These are phyloP conservation scores for Chloebia gouldiae DNA, from an alignment of 2,113 vertebrate genomes.

Conservation along the genomic window DNA sequence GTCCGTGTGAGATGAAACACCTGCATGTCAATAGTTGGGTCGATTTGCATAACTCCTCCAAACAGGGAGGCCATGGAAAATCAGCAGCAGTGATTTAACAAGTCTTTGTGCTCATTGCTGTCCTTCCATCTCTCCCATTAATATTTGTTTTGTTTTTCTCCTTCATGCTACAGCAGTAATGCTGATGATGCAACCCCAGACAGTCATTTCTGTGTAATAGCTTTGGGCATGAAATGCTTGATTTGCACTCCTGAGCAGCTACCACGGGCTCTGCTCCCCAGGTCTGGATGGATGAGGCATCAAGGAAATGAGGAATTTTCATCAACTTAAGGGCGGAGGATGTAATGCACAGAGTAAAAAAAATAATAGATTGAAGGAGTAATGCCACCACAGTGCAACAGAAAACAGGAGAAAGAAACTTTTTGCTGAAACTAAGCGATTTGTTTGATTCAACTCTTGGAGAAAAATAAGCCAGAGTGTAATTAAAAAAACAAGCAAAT, in stretches of 20 bases:
- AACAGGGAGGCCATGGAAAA: background rate
- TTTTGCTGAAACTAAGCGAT: background rate
- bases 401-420: background rate
- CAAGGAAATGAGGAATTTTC: background rate
- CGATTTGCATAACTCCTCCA: background rate
- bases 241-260: constrained; percentile 32
- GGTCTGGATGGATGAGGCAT: background rate
- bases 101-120: background rate
- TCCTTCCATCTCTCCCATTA: constrained; percentile 43
- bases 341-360: background rate
- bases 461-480: background rate
- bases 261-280: background rate
- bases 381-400: background rate
- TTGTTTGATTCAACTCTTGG: background rate
- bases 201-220: constrained; percentile 46
- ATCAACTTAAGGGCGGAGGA: background rate
- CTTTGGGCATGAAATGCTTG: constrained; percentile 41
- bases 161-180: constrained; percentile 68
- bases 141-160: constrained; percentile 60
- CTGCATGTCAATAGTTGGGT: background rate
- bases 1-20: constrained; percentile 6
- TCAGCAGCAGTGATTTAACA: background rate
- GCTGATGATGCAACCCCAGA: constrained; percentile 63
- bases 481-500: background rate
- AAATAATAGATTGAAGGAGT: background rate